Base-by-base conservation (phyloP, 2,888 invertebrate species). In the Pinctada fucata region DNA sequence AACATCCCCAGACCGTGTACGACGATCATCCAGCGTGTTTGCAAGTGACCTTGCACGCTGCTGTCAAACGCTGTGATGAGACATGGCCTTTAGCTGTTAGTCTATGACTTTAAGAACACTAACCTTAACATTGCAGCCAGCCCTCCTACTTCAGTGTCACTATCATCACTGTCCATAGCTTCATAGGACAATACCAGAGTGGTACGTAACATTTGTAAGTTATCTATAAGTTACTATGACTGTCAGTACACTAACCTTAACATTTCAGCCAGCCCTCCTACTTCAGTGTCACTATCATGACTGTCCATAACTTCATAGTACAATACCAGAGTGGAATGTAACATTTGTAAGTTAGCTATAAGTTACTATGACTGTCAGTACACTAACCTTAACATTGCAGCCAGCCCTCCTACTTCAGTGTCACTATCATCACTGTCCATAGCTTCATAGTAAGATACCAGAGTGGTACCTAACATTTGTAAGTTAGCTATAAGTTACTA, bases 281-380 rank as follows among this genome's bases (percentile, higher is more conserved):
- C 52, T 47, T 75, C 75, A 31, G 3, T 13, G 58, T 51, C 52
- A 8, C 69, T 63, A 13, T 58, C 58, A 16, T 45, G n/a, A 48
- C 13, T 45, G 63, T 75, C 64, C 6, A 6, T 69, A 10, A 6
- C 68, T 16, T 16, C 52, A 67, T 68, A 48, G 47, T 52, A 52
- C 63, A 16, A 72, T 47, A 47, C 63, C 63, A 47, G 63, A 49
- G 63, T 72, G 72, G 31, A n/a, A n/a, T n/a, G n/a, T n/a, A n/a
- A n/a, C n/a, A n/a, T n/a, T n/a, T n/a, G n/a, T n/a, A n/a, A n/a
- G n/a, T n/a, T n/a, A n/a, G n/a, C n/a, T n/a, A n/a, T n/a, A n/a
- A n/a, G n/a, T n/a, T n/a, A n/a, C n/a, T n/a, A n/a, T n/a, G n/a
- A n/a, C n/a, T n/a, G n/a, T n/a, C n/a, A n/a, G n/a, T n/a, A n/a